Evolutionary conservation across 1,140 invertebrate genomes (phyloP), one percentile per base, ranked within the genome.

Genomic region (Diachasmimorpha longicaudata): DNA sequence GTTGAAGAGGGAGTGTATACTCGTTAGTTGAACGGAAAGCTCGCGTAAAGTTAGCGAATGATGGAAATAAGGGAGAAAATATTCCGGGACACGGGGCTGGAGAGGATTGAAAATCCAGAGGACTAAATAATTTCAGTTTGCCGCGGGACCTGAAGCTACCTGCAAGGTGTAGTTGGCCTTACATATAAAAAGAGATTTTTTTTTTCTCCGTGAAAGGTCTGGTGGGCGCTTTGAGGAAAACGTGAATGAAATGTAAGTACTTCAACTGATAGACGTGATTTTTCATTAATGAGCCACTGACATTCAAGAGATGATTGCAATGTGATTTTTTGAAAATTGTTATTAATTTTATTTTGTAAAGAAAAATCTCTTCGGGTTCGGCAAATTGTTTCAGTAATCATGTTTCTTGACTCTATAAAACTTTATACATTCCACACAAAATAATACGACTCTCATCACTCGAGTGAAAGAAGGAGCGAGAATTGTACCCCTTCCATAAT

Each of bases 101-200:
- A 37, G 66, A n/a, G 44, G 36, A 68, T 37, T 25, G 37, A 63
- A 21, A 66, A 70, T 72, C 42, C 67, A 55, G n/a, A 55, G 42
- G 46, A 55, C 77, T 79, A 76, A 76, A 79, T 79, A 76, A 79
- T 79, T 79, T 79, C 67, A 74, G 71, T 63, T 72, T 48, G 67
- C 68, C 19, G 21, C 14, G 66, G 67, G 71, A 63, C 46, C 63
- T 46, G 44, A 71, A 76, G 66, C 67, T 76, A 63, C 25, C 31
- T 37, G 8, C 9, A 63, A 63, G 21, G 21, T 25, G 23, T 63
- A 63, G 58, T 23, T 4, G 5, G 9, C 31, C 58, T 63, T 63
- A 16, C 6, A 58, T 21, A 58, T 2, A 58, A 58, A 16, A 58
- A 16, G 21, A 25, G 58, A 31, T 63, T 25, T 63, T 63, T 63